Percentiles rank a stretch among this genome's conserved stretches.
phyloP scores from a whole-genome alignment of 92 coral and sea anemone species.

The Ricordea florida region DNA sequence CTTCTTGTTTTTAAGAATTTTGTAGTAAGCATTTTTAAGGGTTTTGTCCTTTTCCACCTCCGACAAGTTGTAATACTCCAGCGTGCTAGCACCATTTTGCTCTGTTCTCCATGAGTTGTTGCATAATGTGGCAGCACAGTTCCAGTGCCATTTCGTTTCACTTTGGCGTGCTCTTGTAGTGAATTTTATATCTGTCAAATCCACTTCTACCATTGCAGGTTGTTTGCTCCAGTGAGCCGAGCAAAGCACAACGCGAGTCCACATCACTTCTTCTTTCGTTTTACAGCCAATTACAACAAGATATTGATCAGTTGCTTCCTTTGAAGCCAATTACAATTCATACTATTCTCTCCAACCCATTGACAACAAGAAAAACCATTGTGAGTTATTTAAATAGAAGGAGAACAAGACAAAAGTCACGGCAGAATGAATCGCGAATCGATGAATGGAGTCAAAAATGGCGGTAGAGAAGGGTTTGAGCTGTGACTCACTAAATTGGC shows the following conservation, averaged over 20 bases:
- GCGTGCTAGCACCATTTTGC: not conserved
- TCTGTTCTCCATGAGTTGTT: not conserved
- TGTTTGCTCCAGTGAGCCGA: slow-evolving; percentile 45
- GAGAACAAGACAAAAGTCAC: no score
- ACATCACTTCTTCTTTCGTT: slow-evolving; percentile 15
- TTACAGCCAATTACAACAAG: slow-evolving; percentile 26
- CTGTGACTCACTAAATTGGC: no score
- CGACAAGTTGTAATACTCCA: slow-evolving; percentile 1
- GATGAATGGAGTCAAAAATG: no score
- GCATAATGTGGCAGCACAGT: slow-evolving; percentile 10
- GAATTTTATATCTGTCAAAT: slow-evolving; percentile 15
- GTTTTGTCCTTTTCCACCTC: slow-evolving; percentile 14
- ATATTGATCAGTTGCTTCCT: slow-evolving; percentile 10
- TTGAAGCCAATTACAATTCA: slow-evolving; percentile 17
- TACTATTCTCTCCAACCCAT: no score
- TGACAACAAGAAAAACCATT: no score
- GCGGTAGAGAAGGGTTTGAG: no score
- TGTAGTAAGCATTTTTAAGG: slow-evolving; percentile 4
- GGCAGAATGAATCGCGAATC: no score
- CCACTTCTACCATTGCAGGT: not conserved
- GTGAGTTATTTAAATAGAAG: no score
- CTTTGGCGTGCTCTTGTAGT: slow-evolving; percentile 1
- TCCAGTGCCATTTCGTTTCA: slow-evolving; percentile 40
- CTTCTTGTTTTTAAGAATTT: slow-evolving; percentile 18
- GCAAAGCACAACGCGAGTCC: slow-evolving; percentile 27